A percentile compares a stretch with the other conserved stretches of the same genome.
These are phyloP conservation scores for Chloroceryle amazona DNA, from an alignment of 2,797 vertebrate genomes.

Conservation along the genomic window DNA sequence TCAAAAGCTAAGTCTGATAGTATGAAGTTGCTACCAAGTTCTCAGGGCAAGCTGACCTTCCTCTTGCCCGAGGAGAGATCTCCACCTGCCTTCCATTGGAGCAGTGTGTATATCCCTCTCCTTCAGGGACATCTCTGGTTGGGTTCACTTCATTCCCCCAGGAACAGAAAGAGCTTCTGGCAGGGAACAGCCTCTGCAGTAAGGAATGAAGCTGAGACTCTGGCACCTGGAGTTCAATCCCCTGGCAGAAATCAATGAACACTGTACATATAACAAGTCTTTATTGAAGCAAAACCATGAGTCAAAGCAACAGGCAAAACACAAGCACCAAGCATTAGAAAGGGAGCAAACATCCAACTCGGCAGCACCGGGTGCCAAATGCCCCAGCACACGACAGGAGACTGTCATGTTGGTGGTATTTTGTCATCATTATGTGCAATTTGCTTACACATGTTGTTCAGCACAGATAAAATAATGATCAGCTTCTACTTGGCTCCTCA, in stretches of 20 bases:
- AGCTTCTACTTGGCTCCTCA: conserved; percentile 22
- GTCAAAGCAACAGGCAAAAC: conserved; percentile 38
- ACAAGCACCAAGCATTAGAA: background rate
- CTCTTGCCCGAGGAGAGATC: background rate
- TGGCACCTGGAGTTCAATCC: background rate
- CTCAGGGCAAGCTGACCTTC: background rate
- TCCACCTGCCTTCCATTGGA: background rate
- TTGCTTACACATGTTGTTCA: conserved; percentile 40
- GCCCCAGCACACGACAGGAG: conserved; percentile 3
- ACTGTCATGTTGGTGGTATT: conserved; percentile 17
- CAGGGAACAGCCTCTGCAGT: background rate
- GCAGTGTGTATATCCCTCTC: rapidly evolving
- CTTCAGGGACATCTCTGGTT: rapidly evolving
- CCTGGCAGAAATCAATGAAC: background rate
- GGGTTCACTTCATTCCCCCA: background rate
- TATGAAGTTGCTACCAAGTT: background rate
- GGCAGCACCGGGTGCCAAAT: background rate
- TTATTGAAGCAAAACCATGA: conserved; percentile 2
- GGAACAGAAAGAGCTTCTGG: background rate
- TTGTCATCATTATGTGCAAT: conserved; percentile 50
- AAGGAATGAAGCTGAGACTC: background rate
- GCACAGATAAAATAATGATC: conserved; percentile 47
- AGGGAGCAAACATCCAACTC: background rate
- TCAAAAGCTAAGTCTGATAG: background rate
- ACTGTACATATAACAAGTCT: background rate